Conservation (phyloP, 2,113 vertebrate genomes). For the Nyctibius bracteatus region DNA sequence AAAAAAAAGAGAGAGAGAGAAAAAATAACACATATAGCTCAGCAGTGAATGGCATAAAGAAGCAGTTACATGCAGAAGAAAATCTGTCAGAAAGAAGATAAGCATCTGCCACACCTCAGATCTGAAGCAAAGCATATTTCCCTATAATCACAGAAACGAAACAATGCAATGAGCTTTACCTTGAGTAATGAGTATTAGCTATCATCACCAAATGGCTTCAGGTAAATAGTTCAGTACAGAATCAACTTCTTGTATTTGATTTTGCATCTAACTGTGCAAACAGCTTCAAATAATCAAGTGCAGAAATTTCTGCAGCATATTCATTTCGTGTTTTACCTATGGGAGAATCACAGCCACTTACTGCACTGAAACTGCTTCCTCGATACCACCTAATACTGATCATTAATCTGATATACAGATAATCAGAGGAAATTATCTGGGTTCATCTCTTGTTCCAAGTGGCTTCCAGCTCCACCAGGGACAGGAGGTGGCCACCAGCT, state of each 20-base stretch:
- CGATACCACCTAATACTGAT: background rate
- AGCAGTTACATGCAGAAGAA: background rate
- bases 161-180: background rate
- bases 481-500: background rate
- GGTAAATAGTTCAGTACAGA: background rate
- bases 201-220: background rate
- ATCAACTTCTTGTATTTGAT: background rate
- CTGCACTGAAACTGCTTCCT: background rate
- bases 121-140: background rate
- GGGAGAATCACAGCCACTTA: background rate
- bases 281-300: background rate
- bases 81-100: background rate
- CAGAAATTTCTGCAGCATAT: background rate
- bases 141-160: background rate
- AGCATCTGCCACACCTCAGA: background rate
- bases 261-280: background rate
- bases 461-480: background rate
- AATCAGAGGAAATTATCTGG: background rate
- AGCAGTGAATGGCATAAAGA: background rate
- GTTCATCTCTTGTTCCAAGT: background rate
- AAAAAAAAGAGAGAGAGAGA: rapidly evolving
- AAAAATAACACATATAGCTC: background rate
- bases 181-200: background rate
- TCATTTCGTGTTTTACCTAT: background rate
- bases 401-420: background rate